Evolutionary conservation across 2,797 vertebrate genomes (phyloP).

Genomic region (Labroides dimidiatus): DNA sequence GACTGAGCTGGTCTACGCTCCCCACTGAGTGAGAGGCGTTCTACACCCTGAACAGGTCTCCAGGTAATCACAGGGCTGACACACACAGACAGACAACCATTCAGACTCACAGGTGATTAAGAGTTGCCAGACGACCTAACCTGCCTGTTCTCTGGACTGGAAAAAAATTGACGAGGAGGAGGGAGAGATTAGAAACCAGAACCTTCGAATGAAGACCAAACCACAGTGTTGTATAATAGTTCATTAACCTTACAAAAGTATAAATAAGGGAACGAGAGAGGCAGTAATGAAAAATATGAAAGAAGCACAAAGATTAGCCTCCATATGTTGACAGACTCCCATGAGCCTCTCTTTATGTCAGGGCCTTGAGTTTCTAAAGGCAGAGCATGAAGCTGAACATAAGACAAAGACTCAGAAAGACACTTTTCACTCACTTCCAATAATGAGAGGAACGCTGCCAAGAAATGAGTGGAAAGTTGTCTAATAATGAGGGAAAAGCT

Average conservation of each 20-base stretch:
- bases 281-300: background rate
- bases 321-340: background rate
- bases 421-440: background rate
- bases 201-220: background rate
- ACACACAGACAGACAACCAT: background rate
- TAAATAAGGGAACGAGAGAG: background rate
- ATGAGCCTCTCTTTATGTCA: background rate
- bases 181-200: background rate
- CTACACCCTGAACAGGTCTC: background rate
- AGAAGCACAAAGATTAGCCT: background rate
- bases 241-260: background rate
- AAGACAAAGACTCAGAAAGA: background rate
- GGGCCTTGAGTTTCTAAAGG: background rate
- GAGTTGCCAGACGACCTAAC: background rate
- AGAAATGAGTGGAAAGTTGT: constrained; percentile 8
- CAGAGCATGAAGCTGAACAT: background rate
- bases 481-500: constrained; percentile 4
- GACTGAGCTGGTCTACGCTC: background rate
- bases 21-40: background rate
- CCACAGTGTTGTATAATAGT: background rate
- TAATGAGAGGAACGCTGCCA: constrained; percentile 4
- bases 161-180: background rate
- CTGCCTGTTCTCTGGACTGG: background rate
- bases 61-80: constrained; percentile 3
- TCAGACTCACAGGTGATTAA: background rate